Evolutionary conservation across 2,888 invertebrate species (phyloP).

Genomic region (Mellilla xanthometata): DNA sequence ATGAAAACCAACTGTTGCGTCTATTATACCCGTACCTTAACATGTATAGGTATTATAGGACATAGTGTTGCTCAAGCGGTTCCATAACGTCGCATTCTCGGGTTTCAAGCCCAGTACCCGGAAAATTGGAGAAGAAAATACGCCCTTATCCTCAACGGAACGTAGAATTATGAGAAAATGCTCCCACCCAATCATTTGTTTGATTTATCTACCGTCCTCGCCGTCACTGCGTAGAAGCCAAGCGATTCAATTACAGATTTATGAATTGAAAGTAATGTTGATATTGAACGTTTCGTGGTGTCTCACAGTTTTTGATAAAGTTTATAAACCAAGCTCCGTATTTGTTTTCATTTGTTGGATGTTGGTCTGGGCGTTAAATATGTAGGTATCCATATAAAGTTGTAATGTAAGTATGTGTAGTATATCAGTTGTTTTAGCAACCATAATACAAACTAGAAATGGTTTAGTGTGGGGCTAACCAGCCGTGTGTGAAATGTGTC

Average conservation of each 20-base stretch:
- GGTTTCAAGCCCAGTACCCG: constrained; percentile 23
- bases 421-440: no score
- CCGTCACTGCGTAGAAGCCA: neutral
- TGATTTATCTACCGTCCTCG: constrained; percentile 31
- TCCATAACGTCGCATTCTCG: constrained; percentile 1
- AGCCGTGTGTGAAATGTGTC: no score
- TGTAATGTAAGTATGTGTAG: no score
- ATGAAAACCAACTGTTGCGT: constrained; percentile 5
- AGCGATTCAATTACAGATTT: constrained; percentile 17
- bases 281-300: neutral
- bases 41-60: no score
- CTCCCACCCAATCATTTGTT: constrained; percentile 30
- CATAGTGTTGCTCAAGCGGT: neutral
- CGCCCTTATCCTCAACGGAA: constrained; percentile 37
- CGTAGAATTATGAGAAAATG: constrained; percentile 36
- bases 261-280: constrained; percentile 8
- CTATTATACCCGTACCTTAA: neutral
- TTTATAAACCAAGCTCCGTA: neutral
- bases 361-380: no score
- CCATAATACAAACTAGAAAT: no score
- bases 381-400: no score
- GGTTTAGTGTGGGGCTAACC: no score
- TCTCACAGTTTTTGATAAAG: neutral
- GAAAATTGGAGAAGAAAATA: constrained; percentile 48
- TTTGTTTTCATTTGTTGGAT: no score